Conservation (phyloP, 2,113 vertebrate species). For the Asarcornis scutulata region DNA sequence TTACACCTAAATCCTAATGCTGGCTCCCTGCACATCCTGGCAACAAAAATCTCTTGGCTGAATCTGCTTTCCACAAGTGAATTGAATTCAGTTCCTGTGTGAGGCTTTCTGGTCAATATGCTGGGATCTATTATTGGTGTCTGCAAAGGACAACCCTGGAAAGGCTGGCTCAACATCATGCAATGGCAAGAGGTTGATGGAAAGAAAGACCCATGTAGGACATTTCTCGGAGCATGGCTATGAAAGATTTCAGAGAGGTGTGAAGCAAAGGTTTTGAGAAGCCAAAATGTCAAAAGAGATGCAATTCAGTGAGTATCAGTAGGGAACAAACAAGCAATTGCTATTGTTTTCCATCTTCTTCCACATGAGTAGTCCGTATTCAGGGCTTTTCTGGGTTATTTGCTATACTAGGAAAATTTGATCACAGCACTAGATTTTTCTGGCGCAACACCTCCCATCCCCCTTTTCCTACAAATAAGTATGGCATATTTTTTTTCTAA, state of each 20-base stretch:
- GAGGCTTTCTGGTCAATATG: background rate
- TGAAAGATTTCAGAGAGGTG: background rate
- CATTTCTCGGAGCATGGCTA: background rate
- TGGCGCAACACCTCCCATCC: background rate
- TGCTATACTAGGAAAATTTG: background rate
- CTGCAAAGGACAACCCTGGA: background rate
- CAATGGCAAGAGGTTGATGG: fast-evolving
- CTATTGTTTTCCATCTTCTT: background rate
- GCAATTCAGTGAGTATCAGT: fast-evolving
- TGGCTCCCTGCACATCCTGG: background rate
- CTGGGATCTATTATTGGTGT: background rate
- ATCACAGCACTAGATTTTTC: background rate
- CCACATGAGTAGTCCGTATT: background rate
- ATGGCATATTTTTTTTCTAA: background rate
- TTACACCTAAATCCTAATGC: background rate
- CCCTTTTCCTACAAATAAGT: background rate
- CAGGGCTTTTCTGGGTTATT: background rate
- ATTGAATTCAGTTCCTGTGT: background rate
- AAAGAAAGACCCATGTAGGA: background rate
- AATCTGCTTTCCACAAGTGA: background rate
- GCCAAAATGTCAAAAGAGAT: background rate
- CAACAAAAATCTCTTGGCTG: background rate
- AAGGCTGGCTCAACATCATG: fast-evolving
- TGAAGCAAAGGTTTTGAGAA: background rate
- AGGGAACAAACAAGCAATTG: background rate